Evolutionary conservation across 2,888 invertebrate genomes (phyloP).

Genomic region (Hedya salicella): DNA sequence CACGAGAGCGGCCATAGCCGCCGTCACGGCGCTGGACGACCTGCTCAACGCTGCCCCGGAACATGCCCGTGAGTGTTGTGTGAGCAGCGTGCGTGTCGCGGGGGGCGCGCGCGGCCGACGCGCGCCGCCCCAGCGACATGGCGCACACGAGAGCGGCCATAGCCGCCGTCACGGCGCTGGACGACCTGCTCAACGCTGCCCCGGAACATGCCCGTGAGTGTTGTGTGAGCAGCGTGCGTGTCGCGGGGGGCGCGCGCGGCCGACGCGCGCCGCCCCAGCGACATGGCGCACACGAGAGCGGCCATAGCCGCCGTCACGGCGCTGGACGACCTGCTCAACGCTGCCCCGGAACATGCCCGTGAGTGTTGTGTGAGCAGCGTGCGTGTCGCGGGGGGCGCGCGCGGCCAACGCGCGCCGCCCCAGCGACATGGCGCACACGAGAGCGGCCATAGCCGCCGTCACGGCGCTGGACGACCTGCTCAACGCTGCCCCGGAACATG

Average conservation of each 20-base stretch:
- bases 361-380: no score
- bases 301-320: conserved; percentile 57
- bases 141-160: no score
- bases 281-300: conserved; percentile 63
- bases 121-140: no score
- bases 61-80: no score
- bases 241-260: conserved; percentile 68
- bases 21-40: no score
- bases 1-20: no score
- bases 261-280: conserved; percentile 57
- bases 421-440: conserved; percentile 59
- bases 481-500: conserved; percentile 63
- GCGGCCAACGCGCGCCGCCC: conserved; percentile 64
- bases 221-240: no score
- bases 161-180: no score
- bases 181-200: no score
- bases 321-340: conserved; percentile 69
- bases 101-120: conserved; percentile 67
- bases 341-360: conserved; percentile 69
- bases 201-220: conserved; percentile 61
- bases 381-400: conserved; percentile 51
- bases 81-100: conserved; percentile 60
- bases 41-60: no score
- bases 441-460: conserved; percentile 56
- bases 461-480: conserved; percentile 71